Evolutionary conservation across 2,113 vertebrate species (phyloP).

Genomic region (Ctenomys sociabilis): DNA sequence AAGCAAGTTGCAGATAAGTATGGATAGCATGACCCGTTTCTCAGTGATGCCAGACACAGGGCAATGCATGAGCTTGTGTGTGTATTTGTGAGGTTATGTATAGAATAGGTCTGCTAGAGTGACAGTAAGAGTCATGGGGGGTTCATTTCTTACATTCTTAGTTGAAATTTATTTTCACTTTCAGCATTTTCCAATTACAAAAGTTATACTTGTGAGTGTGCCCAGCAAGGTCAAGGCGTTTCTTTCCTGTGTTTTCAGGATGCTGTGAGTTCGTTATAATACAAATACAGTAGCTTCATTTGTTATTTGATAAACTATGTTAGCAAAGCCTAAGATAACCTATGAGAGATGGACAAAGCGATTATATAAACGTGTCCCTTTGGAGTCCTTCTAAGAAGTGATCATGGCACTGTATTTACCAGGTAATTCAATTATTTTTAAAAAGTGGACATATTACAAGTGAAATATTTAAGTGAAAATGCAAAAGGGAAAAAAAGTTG

Average conservation of each 20-base stretch:
- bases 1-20: slow-evolving; percentile 20
- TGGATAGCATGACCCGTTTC: neutral
- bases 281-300: neutral
- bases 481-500: neutral
- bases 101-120: neutral
- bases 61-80: too few species aligned
- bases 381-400: neutral
- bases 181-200: neutral
- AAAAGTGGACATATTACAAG: neutral
- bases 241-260: neutral
- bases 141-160: neutral
- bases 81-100: neutral
- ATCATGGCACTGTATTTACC: neutral
- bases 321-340: neutral
- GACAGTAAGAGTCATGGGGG: neutral
- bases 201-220: neutral
- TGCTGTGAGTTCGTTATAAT: neutral
- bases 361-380: neutral
- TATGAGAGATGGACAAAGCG: neutral
- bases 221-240: neutral
- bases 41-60: neutral
- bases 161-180: neutral
- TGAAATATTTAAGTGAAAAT: neutral
- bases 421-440: neutral
- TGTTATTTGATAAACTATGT: slow-evolving; percentile 15